Percentiles rank a stretch among this genome's conserved stretches.
Evolutionary conservation across 2,113 vertebrate species (phyloP).

Genomic region (Percina caprodes): DNA sequence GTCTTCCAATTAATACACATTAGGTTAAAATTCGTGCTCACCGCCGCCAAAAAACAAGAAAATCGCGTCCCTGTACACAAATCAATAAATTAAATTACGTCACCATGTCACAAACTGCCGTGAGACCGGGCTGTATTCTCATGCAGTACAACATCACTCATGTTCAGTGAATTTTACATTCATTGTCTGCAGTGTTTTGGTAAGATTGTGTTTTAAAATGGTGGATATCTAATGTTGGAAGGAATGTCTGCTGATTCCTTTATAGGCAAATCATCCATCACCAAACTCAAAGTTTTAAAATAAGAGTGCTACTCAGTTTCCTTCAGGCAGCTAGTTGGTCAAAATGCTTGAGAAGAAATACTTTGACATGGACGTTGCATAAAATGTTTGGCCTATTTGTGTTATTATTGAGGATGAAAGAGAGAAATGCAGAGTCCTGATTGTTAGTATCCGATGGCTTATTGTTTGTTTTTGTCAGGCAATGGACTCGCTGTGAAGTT

Average conservation of each 20-base stretch:
- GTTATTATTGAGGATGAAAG: conserved; percentile 1
- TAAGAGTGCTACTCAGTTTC: not conserved
- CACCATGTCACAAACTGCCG: no score
- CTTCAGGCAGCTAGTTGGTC: not conserved
- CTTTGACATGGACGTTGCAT: not conserved
- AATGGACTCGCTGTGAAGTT: not conserved
- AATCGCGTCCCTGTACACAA: no score
- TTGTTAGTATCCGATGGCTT: conserved; percentile 8
- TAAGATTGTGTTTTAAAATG: conserved; percentile 3
- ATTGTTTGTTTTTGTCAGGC: not conserved
- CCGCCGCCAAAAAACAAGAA: no score
- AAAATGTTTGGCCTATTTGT: not conserved
- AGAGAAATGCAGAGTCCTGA: not conserved
- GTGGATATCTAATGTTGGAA: not conserved
- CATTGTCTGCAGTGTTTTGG: conserved; percentile 1
- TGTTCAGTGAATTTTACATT: not conserved
- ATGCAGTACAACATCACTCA: not conserved
- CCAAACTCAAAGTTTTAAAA: not conserved
- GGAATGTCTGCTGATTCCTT: not conserved
- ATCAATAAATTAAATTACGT: no score
- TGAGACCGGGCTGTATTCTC: conserved; percentile 1
- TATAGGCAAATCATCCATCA: not conserved
- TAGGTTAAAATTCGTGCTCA: no score
- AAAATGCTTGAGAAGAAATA: not conserved
- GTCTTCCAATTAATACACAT: no score